Percentiles rank a stretch among this genome's conserved stretches.
These are phyloP conservation scores for Monoplex corrugatus DNA, from an alignment of 2,888 invertebrate species.

Conservation along the genomic window DNA sequence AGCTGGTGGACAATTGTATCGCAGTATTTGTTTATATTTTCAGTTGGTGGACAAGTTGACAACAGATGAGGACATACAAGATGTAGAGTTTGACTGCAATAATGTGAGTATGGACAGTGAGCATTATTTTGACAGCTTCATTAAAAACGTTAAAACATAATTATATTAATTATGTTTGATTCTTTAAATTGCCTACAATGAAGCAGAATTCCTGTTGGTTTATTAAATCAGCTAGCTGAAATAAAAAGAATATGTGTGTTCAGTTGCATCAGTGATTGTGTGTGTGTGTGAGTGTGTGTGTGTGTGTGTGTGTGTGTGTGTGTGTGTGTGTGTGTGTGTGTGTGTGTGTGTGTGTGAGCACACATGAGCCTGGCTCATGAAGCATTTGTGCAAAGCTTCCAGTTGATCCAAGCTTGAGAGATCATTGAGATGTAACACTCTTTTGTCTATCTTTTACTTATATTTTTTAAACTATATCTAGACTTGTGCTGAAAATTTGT, in stretches of 20 bases:
- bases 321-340: no score
- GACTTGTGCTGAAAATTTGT: no score
- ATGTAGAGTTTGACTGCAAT: constrained; percentile 87
- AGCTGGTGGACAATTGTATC: neutral
- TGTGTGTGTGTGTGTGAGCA: neutral
- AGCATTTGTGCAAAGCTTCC: no score
- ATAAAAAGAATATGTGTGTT: no score
- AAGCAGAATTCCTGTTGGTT: neutral
- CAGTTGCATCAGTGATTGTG: neutral
- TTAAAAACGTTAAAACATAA: neutral
- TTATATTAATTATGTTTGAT: neutral
- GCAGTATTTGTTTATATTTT: neutral
- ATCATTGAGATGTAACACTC: no score
- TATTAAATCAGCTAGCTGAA: no score
- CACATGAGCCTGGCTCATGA: no score
- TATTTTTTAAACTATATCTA: no score
- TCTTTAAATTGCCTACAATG: neutral
- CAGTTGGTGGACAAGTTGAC: constrained; percentile 89
- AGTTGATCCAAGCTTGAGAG: no score
- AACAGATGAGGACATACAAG: constrained; percentile 85
- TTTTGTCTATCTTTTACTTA: no score
- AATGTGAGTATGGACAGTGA: constrained; percentile 77
- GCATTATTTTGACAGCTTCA: neutral
- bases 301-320: no score
- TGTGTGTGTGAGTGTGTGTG: neutral